A percentile compares a stretch with the other conserved stretches of the same genome.
Evolutionary conservation across 2,797 vertebrate species (phyloP).

Genomic region (Myotis pilosus): DNA sequence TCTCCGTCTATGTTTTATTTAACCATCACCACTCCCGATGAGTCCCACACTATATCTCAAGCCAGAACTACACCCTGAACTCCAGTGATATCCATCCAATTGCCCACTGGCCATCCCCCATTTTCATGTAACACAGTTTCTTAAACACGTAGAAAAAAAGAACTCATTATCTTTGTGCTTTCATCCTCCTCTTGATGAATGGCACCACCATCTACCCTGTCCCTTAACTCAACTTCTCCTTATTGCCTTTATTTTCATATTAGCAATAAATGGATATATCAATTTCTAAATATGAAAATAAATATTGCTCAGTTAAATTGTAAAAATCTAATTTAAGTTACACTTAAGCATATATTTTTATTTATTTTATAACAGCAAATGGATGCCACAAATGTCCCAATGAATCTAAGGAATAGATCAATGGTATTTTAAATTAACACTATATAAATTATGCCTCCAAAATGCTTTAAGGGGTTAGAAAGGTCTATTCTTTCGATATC

Average conservation of each 20-base stretch:
- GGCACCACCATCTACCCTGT: not conserved
- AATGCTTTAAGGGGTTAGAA: not conserved
- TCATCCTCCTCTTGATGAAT: not conserved
- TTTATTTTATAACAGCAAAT: not conserved
- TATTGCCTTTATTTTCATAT: not conserved
- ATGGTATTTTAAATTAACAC: not conserved
- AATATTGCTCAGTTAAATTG: not conserved
- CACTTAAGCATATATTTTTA: not conserved
- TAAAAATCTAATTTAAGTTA: not conserved
- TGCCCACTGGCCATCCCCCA: not conserved
- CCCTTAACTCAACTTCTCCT: not conserved
- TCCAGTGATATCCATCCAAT: not conserved
- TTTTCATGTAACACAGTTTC: not conserved
- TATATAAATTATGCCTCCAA: not conserved
- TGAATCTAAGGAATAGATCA: not conserved
- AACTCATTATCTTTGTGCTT: not conserved
- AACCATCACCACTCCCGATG: not conserved
- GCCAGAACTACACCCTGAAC: not conserved
- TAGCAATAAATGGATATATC: not conserved
- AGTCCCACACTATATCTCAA: not conserved
- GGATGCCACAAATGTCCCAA: not conserved
- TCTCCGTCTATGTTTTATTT: not conserved
- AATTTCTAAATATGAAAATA: constrained; percentile 5
- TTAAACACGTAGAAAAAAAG: not conserved
- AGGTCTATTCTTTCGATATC: not conserved